phyloP scores from a whole-genome alignment of 2,888 invertebrate genomes.

The Cerceris ruficornis region DNA sequence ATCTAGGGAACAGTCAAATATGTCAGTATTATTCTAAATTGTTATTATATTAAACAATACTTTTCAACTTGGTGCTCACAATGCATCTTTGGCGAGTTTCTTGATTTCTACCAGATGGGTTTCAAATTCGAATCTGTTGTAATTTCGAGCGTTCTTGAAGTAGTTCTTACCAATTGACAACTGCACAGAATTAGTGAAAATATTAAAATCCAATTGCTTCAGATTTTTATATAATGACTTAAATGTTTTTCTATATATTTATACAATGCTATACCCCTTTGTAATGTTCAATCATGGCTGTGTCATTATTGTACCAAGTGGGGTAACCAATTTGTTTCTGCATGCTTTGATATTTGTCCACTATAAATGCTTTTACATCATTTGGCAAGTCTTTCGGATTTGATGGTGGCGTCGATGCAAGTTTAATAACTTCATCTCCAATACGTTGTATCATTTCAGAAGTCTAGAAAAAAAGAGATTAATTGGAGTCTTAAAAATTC shows the following conservation, averaged over 20 bases:
- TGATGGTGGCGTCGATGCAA: slow-evolving; percentile 15
- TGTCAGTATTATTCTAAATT: too few species aligned
- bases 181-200: slow-evolving; percentile 42
- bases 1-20: too few species aligned
- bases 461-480: slow-evolving; percentile 28
- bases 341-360: slow-evolving; percentile 47
- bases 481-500: not conserved
- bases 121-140: too few species aligned
- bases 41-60: too few species aligned
- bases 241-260: not conserved
- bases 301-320: slow-evolving; percentile 58
- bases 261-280: slow-evolving; percentile 37
- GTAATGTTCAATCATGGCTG: slow-evolving; percentile 47
- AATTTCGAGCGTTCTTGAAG: too few species aligned
- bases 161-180: slow-evolving; percentile 35
- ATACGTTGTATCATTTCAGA: slow-evolving; percentile 46
- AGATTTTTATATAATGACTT: too few species aligned
- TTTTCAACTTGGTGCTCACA: too few species aligned
- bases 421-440: slow-evolving; percentile 35
- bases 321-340: slow-evolving; percentile 53
- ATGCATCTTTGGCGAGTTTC: slow-evolving; percentile 39
- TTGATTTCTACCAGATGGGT: too few species aligned
- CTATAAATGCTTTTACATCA: slow-evolving; percentile 28
- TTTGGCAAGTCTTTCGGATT: slow-evolving; percentile 49
- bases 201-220: too few species aligned